Evolutionary conservation across 2,888 invertebrate genomes (phyloP), one percentile per base, ranked within the genome.

Genomic region (Malthinus seriepunctatus): DNA sequence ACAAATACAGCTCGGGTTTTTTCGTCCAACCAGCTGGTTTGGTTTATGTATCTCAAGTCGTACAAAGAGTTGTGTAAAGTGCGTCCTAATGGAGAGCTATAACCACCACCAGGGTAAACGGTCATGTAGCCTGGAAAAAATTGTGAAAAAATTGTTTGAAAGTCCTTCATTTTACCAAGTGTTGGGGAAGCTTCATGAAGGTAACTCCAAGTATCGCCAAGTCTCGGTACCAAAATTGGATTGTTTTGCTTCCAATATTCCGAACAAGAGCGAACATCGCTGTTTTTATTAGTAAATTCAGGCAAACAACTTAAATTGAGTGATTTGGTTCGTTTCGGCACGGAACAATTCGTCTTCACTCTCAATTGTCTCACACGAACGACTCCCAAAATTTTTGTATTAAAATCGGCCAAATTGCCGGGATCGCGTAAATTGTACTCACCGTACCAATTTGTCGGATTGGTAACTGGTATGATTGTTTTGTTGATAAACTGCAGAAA

Each of bases 291-390:
- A 5, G 56, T 44, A 38, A 53, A 63, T 46, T 65, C 67, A 1
- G 66, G 61, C 8, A 47, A 54, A 46, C 69, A 69, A 0, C 51
- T 50, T 5, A 56, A 15, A 11, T 58, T 63, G 5, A 63, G 23
- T 6, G 9, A 6, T 3, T 9, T 15, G 1, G 12, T 23, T 15
- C n/a, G 15, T 4, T 15, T 5, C 8, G 2, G 6, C 7, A 42
- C 1, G 1, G 15, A 69, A 15, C 56, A 54, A 9, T 53, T 42
- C 6, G 44, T 10, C 7, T 39, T 32, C 10, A 63, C 55, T 8
- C 68, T 57, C n/a, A 62, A 56, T 37, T 69, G 69, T 3, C 68
- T 59, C 8, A 69, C 34, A 39, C 68, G 62, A 33, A 61, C 68
- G 9, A 69, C 59, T 9, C 69, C 68, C 8, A 69, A 11, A 37